A percentile compares a stretch with the other conserved stretches of the same genome.
These are phyloP conservation scores for Leptopilina clavipes DNA, from an alignment of 1,140 invertebrate species.

Conservation along the genomic window DNA sequence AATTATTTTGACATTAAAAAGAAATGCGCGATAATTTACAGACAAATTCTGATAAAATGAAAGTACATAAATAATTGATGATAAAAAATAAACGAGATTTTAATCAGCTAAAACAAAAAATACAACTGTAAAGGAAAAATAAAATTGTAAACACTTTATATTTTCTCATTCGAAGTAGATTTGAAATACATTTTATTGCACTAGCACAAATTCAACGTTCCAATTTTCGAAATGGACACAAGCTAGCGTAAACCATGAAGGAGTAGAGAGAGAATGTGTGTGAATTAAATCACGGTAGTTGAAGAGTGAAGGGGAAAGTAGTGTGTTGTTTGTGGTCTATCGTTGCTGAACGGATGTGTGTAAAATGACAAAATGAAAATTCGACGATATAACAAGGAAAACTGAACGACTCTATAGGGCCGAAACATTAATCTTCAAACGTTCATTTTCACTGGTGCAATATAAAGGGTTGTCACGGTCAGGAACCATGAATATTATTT, in stretches of 20 bases:
- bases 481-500: background rate
- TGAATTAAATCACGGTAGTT: constrained; percentile 3
- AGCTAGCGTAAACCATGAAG: background rate
- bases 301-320: background rate
- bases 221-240: background rate
- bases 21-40: no score
- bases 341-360: background rate
- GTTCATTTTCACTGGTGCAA: background rate
- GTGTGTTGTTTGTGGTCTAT: background rate
- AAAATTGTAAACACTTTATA: no score
- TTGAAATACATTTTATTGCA: background rate
- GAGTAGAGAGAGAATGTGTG: background rate
- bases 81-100: no score
- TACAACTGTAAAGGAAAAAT: no score
- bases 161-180: background rate
- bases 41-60: no score
- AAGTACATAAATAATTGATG: no score
- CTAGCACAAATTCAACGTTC: background rate
- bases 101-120: no score
- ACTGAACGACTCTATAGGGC: background rate
- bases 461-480: background rate
- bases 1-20: no score
- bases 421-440: constrained; percentile 11
- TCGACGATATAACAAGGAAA: background rate
- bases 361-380: constrained; percentile 22